Percentiles rank a stretch among this genome's conserved stretches.
Evolutionary conservation across 2,113 vertebrate genomes (phyloP).

Genomic region (Petromus typicus): DNA sequence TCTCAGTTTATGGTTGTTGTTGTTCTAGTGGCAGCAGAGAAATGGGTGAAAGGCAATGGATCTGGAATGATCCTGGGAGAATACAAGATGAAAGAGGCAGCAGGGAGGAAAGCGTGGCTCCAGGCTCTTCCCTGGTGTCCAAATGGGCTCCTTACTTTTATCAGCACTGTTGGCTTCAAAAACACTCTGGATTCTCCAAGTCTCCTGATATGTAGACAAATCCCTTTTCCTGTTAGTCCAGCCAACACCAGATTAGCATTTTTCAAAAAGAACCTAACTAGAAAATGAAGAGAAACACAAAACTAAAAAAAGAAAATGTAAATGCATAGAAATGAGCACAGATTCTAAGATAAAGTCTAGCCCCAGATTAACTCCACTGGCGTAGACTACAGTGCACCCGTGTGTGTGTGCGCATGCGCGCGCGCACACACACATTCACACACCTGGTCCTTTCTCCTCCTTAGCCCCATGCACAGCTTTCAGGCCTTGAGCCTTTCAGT

Average conservation of each 20-base stretch:
- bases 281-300: slow-evolving; percentile 77
- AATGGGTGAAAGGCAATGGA: slow-evolving; percentile 60
- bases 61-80: slow-evolving; percentile 52
- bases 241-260: slow-evolving; percentile 78
- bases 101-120: slow-evolving; percentile 42
- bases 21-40: slow-evolving; percentile 1
- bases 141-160: slow-evolving; percentile 73
- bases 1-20: slow-evolving; percentile 5
- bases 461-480: not conserved
- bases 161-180: slow-evolving; percentile 71
- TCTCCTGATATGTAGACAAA: slow-evolving; percentile 77
- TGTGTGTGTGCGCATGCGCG: not conserved
- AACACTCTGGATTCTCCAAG: slow-evolving; percentile 74
- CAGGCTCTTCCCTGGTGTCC: slow-evolving; percentile 58
- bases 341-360: slow-evolving; percentile 77
- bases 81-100: slow-evolving; percentile 56
- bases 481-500: not conserved
- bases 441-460: slow-evolving; percentile 63
- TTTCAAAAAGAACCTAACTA: slow-evolving; percentile 76
- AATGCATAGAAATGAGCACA: slow-evolving; percentile 79
- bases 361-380: slow-evolving; percentile 70
- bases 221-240: slow-evolving; percentile 80
- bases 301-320: slow-evolving; percentile 77
- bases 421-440: not conserved
- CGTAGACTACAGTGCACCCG: slow-evolving; percentile 50